Base-by-base conservation (phyloP, 2,797 vertebrate genomes). In the Martes flavigula region DNA sequence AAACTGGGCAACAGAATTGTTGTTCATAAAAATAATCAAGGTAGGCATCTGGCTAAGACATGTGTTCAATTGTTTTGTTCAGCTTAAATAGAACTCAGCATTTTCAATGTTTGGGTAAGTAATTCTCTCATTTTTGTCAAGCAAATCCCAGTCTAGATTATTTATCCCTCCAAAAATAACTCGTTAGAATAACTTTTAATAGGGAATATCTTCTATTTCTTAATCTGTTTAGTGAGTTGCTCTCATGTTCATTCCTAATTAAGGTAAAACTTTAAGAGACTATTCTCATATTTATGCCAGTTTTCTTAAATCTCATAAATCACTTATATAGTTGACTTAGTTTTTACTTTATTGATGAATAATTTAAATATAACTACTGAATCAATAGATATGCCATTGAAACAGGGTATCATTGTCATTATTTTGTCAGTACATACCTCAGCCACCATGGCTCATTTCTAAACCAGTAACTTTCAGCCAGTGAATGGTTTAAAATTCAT, bases 21-120 rank as follows among this genome's bases (percentile, higher is more conserved):
- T 93, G 32, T 75, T 97, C 97, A 95, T 94, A 97, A 97, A 98
- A 97, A 97, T 97, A 98, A 97, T 97, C 93, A 94, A 97, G 92
- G 97, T 95, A 85, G 87, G 81, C 97, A 97, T 95, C 95, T 97
- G 95, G 95, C 88, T 94, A 95, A 96, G 91, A 97, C 85, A 98
- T 96, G 93, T 97, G 90, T 58, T 96, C 82, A 54, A 87, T 95
- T 97, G 87, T 97, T 97, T 96, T 92, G 77, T 68, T 97, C 85
- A 92, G 68, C 43, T 96, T 97, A 89, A 97, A 97, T 96, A 79
- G 93, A 94, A 73, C 73, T 96, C 77, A 96, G n/a, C 73, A 90
- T 87, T 96, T 94, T 94, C 77, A 97, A 68, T 21, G 51, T 93
- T 93, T 96, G 83, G 90, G 75, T 66, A 94, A 96, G 83, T 64